Conservation (phyloP, 2,113 vertebrate species). For the Phoxinus phoxinus region DNA sequence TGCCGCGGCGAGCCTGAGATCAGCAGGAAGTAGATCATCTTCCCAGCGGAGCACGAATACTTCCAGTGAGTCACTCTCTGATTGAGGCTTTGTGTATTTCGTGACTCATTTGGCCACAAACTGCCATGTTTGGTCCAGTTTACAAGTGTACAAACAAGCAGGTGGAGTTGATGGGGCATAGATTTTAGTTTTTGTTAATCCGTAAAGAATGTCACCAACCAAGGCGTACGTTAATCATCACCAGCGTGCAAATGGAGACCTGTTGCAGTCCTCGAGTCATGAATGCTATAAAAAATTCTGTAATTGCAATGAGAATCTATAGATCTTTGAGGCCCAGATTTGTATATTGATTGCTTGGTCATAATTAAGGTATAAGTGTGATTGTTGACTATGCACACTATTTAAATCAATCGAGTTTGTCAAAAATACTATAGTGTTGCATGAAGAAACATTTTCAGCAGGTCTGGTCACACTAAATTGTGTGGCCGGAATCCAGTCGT, state of each 20-base stretch:
- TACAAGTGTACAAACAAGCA: conserved; percentile 53
- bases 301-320: not conserved
- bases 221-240: not conserved
- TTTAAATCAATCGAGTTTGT: not conserved
- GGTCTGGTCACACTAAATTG: too few relatives aligned
- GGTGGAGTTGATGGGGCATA: not conserved
- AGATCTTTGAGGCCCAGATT: not conserved
- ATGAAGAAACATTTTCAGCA: not conserved
- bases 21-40: conserved; percentile 61
- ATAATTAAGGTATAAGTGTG: not conserved
- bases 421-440: not conserved
- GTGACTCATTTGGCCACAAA: conserved; percentile 55
- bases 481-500: too few relatives aligned
- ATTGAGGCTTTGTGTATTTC: conserved; percentile 38
- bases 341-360: not conserved
- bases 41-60: conserved; percentile 49
- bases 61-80: conserved; percentile 53
- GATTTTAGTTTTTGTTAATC: not conserved
- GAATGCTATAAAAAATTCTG: not conserved
- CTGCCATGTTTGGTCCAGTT: conserved; percentile 40
- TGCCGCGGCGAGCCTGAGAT: conserved; percentile 4
- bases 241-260: not conserved
- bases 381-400: not conserved
- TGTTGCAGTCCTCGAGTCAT: not conserved
- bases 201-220: not conserved